Base-by-base conservation (phyloP, 2,797 vertebrate species). In the Erethizon dorsatum region DNA sequence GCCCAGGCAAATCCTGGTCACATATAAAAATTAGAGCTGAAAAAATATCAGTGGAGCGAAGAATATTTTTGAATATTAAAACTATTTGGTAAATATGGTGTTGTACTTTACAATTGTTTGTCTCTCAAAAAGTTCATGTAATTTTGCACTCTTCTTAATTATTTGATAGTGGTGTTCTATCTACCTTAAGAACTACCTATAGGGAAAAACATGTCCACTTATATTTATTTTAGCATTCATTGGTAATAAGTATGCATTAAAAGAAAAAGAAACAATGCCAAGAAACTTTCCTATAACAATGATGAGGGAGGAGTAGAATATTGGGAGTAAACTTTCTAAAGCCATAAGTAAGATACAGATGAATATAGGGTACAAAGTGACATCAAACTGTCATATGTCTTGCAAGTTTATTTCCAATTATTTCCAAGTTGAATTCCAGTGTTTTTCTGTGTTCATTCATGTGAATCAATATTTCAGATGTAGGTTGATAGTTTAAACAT, bases 211-310 rank as follows among this genome's bases (percentile, higher is more conserved):
- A 69, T 57, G 31, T 8, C 1, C 47, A 56, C 83, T 5, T 67
- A 24, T 90, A 13, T 52, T 97, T 84, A 59, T 71, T 94, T 85
- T 90, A 88, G 11, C 37, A 92, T 92, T 93, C 33, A 63, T 11
- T 2, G 3, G 9, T 45, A 93, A 84, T 86, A 88, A 87, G 85
- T 61, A 79, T 59, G 17, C 88, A 83, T 82, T 83, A 75, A 77
- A 96, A 90, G 54, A 86, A 14, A 71, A 83, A 88, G 28, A 87
- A 77, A 85, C 75, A 52, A 33, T 77, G 9, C 2, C 56, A 80
- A 90, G 10, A 20, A 3, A 59, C 9, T 87, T 90, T 56, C 20
- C 41, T 91, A 8, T 77, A 63, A 79, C 3, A 95, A 33, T 15
- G 10, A 71, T 80, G 22, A 93, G 7, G 9, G 0, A 5, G 56